Percentiles rank a stretch among this genome's conserved stretches.
phyloP scores from a whole-genome alignment of 1,140 invertebrate species.

The Solenopsis invicta region DNA sequence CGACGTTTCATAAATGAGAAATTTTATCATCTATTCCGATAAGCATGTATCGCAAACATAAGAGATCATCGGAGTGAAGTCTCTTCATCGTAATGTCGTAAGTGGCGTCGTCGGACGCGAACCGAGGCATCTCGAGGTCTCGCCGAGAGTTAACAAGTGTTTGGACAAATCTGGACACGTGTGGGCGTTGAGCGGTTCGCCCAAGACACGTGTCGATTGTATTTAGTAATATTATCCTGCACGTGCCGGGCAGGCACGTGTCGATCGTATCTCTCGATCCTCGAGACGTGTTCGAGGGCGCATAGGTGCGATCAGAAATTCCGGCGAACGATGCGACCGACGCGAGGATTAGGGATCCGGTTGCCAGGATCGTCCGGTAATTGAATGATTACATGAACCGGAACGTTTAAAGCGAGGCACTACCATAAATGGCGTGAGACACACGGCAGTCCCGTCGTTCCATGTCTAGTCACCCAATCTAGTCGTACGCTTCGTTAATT shows the following conservation, averaged over 20 bases:
- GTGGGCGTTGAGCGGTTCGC: not conserved
- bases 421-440: constrained; percentile 7
- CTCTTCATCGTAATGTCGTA: not conserved
- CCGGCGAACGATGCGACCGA: not conserved
- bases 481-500: constrained; percentile 40
- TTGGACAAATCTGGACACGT: constrained; percentile 71
- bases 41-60: not conserved
- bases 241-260: constrained; percentile 74
- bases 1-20: no score
- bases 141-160: constrained; percentile 53
- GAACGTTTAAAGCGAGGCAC: not conserved
- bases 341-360: not conserved
- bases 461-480: constrained; percentile 44
- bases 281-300: constrained; percentile 62
- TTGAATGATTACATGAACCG: not conserved
- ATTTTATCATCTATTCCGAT: not conserved
- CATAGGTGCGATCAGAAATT: constrained; percentile 28
- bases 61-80: not conserved
- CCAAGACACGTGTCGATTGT: constrained; percentile 76
- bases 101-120: constrained; percentile 1
- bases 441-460: not conserved
- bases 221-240: constrained; percentile 77
- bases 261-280: constrained; percentile 70
- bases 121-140: not conserved
- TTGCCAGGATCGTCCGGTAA: not conserved